Base-by-base conservation (phyloP, 2,113 vertebrate genomes). In the Dipodomys spectabilis region DNA sequence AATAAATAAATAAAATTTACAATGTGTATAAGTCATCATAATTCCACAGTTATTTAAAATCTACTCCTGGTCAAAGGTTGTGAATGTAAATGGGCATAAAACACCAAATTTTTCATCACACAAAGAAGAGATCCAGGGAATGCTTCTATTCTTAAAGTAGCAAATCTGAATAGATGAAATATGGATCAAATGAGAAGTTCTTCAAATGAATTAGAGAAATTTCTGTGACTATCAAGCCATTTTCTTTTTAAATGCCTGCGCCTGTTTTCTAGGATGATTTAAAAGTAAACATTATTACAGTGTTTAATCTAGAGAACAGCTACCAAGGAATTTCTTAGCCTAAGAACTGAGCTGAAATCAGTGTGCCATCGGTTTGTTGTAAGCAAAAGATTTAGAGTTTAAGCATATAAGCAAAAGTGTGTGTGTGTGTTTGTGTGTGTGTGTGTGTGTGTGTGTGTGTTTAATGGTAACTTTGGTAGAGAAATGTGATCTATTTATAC, bases 401-500 rank as follows among this genome's bases (percentile, higher is more conserved):
- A 94, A 86, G 96, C 74, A 95, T 75, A 88, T 94, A n/a, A 93
- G 94, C 74, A 45, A 93, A 94, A 92, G 90, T 83, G 72, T 82
- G 30, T 94, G 35, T 78, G 78, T 95, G 39, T 39, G 39, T 39
- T 5, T 39, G 39, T 39, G 39, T 39, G 39, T 39, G 39, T 39
- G 39, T 39, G 39, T 39, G 39, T 39, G 39, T 39, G 39, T 39
- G 39, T 39, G 39, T 39, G 39, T 39, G 39, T 95, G 93, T 94
- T 90, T 92, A 96, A 95, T 30, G 20, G 80, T 90, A 96, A 93
- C 89, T 93, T 96, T 91, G 88, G 74, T 79, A 90, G 73, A 86
- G 69, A 95, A 93, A 94, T 62, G 25, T 82, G 69, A 95, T 35
- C 74, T 95, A 5, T 69, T 77, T 32, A 7, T 72, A 35, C 49